Percentiles rank a stretch among this genome's conserved stretches.
phyloP scores from a whole-genome alignment of 2,888 invertebrate species.

The Icerya purchasi region DNA sequence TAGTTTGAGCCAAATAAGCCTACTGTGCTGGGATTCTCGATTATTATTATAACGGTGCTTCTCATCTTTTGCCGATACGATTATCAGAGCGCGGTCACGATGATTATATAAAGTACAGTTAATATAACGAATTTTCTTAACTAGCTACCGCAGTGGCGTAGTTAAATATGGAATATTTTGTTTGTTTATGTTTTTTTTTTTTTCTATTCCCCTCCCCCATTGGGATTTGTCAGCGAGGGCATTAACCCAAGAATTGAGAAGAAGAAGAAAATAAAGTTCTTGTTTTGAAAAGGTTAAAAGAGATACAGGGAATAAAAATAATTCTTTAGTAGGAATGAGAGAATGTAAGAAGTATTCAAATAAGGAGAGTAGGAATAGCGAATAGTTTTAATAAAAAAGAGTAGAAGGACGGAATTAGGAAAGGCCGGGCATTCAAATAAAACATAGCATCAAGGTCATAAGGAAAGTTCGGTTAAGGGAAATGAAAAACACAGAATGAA shows the following conservation, averaged over 20 bases:
- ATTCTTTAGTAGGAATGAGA: neutral
- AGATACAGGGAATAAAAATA: no score
- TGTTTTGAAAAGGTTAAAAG: no score
- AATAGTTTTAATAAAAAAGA: neutral
- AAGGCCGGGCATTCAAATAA: no score
- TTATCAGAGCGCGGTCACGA: no score
- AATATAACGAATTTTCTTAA: neutral
- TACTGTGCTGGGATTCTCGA: no score
- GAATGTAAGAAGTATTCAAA: neutral
- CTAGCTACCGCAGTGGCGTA: neutral
- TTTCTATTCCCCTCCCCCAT: conserved; percentile 1
- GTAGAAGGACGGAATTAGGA: neutral
- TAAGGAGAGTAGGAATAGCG: conserved; percentile 2
- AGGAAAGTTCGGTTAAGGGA: neutral
- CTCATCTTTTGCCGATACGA: no score
- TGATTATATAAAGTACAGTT: neutral
- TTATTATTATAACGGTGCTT: no score
- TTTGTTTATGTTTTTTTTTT: neutral
- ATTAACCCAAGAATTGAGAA: no score
- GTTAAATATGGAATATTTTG: neutral
- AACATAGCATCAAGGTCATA: no score
- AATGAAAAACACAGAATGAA: neutral
- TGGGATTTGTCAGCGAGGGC: no score
- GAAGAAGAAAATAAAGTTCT: no score
- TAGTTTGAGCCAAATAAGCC: no score